Evolutionary conservation across 2,113 vertebrate species (phyloP), one percentile per base, ranked within the genome.

Genomic region (Chroicocephalus ridibundus): DNA sequence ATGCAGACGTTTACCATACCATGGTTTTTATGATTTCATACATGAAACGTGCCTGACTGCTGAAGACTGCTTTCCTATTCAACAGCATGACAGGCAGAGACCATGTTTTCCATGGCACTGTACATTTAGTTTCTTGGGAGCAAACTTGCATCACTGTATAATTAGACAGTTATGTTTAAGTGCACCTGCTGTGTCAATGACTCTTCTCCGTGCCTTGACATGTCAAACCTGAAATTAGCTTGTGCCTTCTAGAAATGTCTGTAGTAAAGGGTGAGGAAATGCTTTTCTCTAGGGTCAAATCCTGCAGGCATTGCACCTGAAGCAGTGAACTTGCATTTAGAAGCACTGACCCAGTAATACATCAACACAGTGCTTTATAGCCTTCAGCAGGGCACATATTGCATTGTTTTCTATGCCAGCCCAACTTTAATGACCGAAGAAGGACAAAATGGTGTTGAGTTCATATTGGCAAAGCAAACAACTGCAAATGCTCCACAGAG

Each of bases 141-240:
- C 86, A 94, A 93, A 88, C 94, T 95, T 95, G 64, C 74, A 94
- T 96, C 69, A 38, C 83, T 60, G 86, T 87, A 86, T 96, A 96
- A 96, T 96, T 96, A 96, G 92, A 78, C 46, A 94, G 85, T 92
- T 96, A 92, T 86, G 96, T 96, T 95, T 96, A 96, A 95, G 93
- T 91, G 83, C 90, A 96, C 90, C 96, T 96, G 95, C 94, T 95
- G 70, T 94, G 88, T 95, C 95, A 95, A 14, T 76, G 95, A 93
- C 77, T 96, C 86, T 90, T 96, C 83, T 95, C 72, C 0, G 1
- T 94, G 86, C 76, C 72, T 92, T 94, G 90, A 96, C 86, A 69
- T 75, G 77, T 95, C 83, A 91, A 89, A 89, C 92, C 74, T 88
- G 69, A 96, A 95, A 96, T 96, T 96, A 96, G 65, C 61, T 65